Evolutionary conservation across 2,797 vertebrate species (phyloP).

Genomic region (Chelidonichthys spinosus): DNA sequence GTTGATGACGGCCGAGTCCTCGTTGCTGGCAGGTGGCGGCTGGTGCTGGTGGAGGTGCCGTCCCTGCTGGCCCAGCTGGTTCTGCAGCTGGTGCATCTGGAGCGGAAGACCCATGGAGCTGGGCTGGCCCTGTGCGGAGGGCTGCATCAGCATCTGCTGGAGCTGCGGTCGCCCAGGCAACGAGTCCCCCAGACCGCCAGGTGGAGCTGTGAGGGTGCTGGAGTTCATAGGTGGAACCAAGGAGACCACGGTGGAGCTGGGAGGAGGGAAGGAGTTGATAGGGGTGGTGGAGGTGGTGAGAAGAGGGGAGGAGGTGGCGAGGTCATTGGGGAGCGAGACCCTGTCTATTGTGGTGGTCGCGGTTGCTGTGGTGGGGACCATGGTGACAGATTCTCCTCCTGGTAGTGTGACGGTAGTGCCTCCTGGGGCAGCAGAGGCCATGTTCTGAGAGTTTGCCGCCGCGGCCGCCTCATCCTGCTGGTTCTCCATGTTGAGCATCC

Average conservation of each 20-base stretch:
- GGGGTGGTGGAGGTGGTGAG: conserved; percentile 70
- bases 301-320: conserved; percentile 70
- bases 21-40: conserved; percentile 59
- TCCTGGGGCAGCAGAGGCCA: conserved; percentile 45
- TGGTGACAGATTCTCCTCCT: conserved; percentile 60
- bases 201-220: conserved; percentile 56
- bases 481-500: conserved; percentile 76
- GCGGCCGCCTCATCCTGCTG: conserved; percentile 65
- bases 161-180: conserved; percentile 76
- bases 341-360: conserved; percentile 52
- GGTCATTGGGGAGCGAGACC: conserved; percentile 67
- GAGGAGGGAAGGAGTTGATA: conserved; percentile 77
- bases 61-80: conserved; percentile 71
- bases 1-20: conserved; percentile 88
- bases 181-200: conserved; percentile 61
- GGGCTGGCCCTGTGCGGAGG: conserved; percentile 57
- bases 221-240: conserved; percentile 78
- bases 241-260: conserved; percentile 81
- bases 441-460: conserved; percentile 48
- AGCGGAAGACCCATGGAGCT: conserved; percentile 54
- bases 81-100: conserved; percentile 78
- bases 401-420: conserved; percentile 30
- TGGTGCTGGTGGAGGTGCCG: conserved; percentile 72
- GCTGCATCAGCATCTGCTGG: conserved; percentile 85
- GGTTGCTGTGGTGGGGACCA: conserved; percentile 61